A percentile compares a stretch with the other conserved stretches of the same genome.
phyloP scores from a whole-genome alignment of 2,797 vertebrate genomes.

The Chelonia mydas region DNA sequence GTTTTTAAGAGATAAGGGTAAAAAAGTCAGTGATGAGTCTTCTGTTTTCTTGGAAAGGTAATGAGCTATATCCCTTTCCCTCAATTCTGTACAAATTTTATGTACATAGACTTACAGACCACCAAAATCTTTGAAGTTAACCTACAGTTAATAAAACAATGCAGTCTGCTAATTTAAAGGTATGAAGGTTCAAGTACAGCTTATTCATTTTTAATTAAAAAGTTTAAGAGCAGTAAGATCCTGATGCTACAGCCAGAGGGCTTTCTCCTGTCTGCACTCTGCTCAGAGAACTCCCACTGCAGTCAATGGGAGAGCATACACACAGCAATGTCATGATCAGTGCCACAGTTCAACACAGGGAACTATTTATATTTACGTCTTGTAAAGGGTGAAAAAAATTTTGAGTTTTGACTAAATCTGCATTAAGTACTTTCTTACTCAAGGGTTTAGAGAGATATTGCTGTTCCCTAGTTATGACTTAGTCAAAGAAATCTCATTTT shows the following conservation, averaged over 20 bases:
- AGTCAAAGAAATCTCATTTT: background rate
- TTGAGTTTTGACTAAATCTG: background rate
- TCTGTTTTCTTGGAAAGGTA: background rate
- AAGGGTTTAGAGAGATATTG: background rate
- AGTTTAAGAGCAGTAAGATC: background rate
- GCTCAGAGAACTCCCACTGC: background rate
- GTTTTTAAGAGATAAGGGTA: background rate
- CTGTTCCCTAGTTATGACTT: background rate
- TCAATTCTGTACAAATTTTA: background rate
- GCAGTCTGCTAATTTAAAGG: rapidly evolving
- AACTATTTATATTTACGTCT: rapidly evolving
- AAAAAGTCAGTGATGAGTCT: background rate
- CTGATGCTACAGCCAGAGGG: background rate
- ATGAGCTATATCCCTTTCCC: background rate
- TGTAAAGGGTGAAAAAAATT: background rate
- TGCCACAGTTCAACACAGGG: background rate
- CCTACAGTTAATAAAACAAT: background rate
- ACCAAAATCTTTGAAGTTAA: background rate
- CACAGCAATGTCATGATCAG: background rate
- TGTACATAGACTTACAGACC: background rate
- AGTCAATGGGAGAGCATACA: rapidly evolving
- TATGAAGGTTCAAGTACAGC: background rate
- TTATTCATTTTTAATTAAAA: background rate
- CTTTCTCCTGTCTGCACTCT: background rate
- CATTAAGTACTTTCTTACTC: background rate